These are phyloP conservation scores for Callinectes sapidus DNA, from an alignment of 2,888 invertebrate species.

Conservation along the genomic window DNA sequence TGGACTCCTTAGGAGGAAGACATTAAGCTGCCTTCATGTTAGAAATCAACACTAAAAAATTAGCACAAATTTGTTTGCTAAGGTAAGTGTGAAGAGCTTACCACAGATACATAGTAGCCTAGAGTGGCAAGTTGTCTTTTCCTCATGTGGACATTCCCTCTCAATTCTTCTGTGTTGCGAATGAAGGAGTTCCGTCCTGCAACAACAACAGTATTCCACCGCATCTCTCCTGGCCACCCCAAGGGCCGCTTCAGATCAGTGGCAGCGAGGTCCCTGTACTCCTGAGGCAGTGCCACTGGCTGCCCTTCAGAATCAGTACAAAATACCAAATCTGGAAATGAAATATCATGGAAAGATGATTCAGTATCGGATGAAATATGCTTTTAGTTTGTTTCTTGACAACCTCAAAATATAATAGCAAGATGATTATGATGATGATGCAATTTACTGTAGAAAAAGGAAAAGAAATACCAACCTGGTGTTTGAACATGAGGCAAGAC, in stretches of 20 bases:
- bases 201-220: slow-evolving; percentile 74
- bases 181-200: slow-evolving; percentile 82
- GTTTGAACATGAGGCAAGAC: slow-evolving; percentile 82
- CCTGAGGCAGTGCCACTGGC: slow-evolving; percentile 75
- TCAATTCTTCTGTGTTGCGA: slow-evolving; percentile 77
- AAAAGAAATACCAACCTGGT: slow-evolving; percentile 63
- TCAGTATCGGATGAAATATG: not conserved
- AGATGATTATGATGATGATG: not conserved
- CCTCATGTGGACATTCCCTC: slow-evolving; percentile 82
- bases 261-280: slow-evolving; percentile 76
- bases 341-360: not conserved
- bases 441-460: not conserved
- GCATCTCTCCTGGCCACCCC: slow-evolving; percentile 21
- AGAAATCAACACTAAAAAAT: not conserved
- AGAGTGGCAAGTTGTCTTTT: slow-evolving; percentile 81
- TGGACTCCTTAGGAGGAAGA: not conserved
- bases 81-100: not conserved
- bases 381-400: not conserved
- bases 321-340: slow-evolving; percentile 79
- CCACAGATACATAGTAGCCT: slow-evolving; percentile 75
- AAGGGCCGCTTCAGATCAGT: slow-evolving; percentile 56
- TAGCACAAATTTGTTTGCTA: not conserved
- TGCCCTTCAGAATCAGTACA: slow-evolving; percentile 77
- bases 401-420: not conserved
- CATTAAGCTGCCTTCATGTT: not conserved